Evolutionary conservation across 2,888 invertebrate species (phyloP).

Genomic region (Anorthoa munda): DNA sequence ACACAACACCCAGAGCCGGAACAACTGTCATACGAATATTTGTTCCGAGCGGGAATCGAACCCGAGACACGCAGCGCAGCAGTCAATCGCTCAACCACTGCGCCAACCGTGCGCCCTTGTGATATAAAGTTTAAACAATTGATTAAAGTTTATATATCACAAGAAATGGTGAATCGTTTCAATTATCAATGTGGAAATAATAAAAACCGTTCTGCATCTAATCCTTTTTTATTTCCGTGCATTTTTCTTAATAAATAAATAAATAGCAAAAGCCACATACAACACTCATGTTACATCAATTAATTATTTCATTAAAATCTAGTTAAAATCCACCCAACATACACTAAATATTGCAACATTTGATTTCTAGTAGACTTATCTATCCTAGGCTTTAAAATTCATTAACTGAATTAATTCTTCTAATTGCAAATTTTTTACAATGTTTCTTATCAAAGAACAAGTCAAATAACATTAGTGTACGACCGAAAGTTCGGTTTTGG

Average conservation of each 20-base stretch:
- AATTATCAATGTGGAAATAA: background rate
- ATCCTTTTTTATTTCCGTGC: constrained; percentile 52
- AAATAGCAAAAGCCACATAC: constrained; percentile 60
- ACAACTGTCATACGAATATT: too few species aligned
- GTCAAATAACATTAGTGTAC: constrained; percentile 10
- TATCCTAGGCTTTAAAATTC: constrained; percentile 22
- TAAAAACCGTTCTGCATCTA: constrained; percentile 15
- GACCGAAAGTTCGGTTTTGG: too few species aligned
- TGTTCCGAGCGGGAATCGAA: too few species aligned
- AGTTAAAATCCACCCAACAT: constrained; percentile 21
- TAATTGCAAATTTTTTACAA: background rate
- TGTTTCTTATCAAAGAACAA: background rate
- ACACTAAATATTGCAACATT: constrained; percentile 29
- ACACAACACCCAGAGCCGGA: too few species aligned
- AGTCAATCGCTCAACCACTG: too few species aligned
- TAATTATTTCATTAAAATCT: constrained; percentile 33
- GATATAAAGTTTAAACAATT: too few species aligned
- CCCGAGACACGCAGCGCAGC: too few species aligned
- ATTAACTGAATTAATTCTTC: background rate
- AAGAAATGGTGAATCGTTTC: background rate
- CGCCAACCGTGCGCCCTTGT: too few species aligned
- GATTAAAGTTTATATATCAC: background rate
- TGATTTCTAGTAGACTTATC: constrained; percentile 9
- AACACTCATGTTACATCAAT: constrained; percentile 51
- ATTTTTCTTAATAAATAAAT: constrained; percentile 49